Evolutionary conservation across 1,140 invertebrate species (phyloP).

Genomic region (Vollenhovia emeryi): DNA sequence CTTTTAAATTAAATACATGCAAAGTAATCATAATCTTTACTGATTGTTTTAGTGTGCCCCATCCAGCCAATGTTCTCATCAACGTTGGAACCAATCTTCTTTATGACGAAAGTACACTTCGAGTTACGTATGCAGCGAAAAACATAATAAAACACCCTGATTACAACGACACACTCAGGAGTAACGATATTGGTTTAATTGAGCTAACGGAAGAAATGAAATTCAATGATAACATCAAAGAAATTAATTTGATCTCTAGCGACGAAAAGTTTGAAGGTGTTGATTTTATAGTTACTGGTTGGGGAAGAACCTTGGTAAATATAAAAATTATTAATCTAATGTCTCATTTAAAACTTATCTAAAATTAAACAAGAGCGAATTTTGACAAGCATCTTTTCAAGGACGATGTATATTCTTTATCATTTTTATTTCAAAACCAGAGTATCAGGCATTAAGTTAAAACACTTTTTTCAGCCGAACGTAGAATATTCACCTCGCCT

Average conservation of each 20-base stretch:
- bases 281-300: background rate
- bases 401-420: background rate
- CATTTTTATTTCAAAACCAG: background rate
- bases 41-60: background rate
- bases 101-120: no score
- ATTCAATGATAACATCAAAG: background rate
- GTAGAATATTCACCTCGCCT: background rate
- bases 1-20: no score
- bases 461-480: background rate
- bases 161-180: background rate
- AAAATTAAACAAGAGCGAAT: background rate
- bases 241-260: background rate
- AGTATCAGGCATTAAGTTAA: background rate
- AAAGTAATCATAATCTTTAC: background rate
- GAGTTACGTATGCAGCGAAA: background rate
- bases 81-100: background rate
- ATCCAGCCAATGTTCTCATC: accelerated
- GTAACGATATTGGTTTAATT: background rate
- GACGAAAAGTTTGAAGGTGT: background rate
- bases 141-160: background rate
- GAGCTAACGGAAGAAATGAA: background rate
- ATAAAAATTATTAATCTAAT: background rate
- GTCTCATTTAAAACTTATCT: background rate
- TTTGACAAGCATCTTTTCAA: background rate
- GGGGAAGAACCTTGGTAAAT: background rate